Conservation (phyloP, 1,140 invertebrate genomes). For the Drosophila melanogaster region DNA sequence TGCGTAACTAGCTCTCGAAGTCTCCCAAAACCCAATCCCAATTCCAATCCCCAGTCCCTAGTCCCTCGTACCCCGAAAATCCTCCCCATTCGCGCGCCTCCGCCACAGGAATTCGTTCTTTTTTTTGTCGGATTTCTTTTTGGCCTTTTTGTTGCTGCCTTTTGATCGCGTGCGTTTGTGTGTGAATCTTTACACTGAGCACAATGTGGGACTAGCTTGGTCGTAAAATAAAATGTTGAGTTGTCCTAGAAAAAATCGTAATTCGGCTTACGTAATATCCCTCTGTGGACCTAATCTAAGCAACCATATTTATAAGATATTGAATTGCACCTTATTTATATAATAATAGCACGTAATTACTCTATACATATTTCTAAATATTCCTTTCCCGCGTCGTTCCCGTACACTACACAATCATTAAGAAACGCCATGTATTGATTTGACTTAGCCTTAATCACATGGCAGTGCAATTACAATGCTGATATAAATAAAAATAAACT, state of each 20-base stretch:
- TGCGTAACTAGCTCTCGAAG: conserved; percentile 39
- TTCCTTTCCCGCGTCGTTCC: not conserved
- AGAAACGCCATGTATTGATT: conserved; percentile 15
- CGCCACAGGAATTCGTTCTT: conserved; percentile 58
- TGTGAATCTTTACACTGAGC: conserved; percentile 61
- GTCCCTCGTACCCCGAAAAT: not conserved
- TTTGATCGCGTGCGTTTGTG: conserved; percentile 61
- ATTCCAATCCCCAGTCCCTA: not conserved
- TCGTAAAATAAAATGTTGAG: not conserved
- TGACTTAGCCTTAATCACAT: conserved; percentile 1
- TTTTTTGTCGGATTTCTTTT: conserved; percentile 59
- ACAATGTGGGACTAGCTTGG: conserved; percentile 31
- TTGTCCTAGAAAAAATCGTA: no score
- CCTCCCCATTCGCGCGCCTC: conserved; percentile 19
- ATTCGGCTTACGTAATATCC: not conserved
- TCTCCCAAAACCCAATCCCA: not conserved
- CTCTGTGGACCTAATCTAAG: not conserved
- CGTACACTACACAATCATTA: not conserved
- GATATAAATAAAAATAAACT: conserved; percentile 21
- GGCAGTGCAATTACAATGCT: conserved; percentile 12
- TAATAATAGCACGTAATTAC: not conserved
- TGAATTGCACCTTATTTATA: no score
- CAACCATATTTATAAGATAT: not conserved
- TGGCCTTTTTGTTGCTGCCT: conserved; percentile 49
- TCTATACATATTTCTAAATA: not conserved